Percentiles rank a stretch among this genome's conserved stretches.
These are phyloP conservation scores for Euspilapteryx auroguttella DNA, from an alignment of 2,888 invertebrate species.

Conservation along the genomic window DNA sequence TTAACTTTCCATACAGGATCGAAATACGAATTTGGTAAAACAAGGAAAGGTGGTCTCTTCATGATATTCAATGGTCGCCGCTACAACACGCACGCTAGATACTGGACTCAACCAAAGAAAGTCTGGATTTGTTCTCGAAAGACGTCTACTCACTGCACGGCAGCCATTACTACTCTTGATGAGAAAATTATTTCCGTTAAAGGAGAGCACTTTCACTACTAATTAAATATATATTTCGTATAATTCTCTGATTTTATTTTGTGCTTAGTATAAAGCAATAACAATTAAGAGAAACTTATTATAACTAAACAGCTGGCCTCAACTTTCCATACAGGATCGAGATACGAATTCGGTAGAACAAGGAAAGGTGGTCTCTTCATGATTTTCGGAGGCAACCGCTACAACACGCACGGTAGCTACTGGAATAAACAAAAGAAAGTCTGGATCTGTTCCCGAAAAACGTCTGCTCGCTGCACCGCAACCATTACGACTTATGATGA, in stretches of 20 bases:
- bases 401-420: neutral
- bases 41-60: neutral
- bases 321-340: no score
- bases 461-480: neutral
- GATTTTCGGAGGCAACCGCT: neutral
- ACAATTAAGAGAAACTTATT: no score
- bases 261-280: no score
- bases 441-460: neutral
- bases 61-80: neutral
- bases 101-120: no score
- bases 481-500: neutral
- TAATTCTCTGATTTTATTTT: no score
- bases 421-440: no score
- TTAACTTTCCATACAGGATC: no score
- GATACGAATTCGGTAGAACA: neutral
- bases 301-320: no score
- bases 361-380: neutral
- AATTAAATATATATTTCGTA: no score
- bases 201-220: constrained; percentile 21
- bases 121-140: neutral
- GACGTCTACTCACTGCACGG: neutral
- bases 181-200: constrained; percentile 6
- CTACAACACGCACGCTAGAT: neutral
- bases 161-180: neutral
- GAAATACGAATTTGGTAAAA: neutral